Conservation (phyloP, 2,113 vertebrate genomes). For the Eretmochelys imbricata region DNA sequence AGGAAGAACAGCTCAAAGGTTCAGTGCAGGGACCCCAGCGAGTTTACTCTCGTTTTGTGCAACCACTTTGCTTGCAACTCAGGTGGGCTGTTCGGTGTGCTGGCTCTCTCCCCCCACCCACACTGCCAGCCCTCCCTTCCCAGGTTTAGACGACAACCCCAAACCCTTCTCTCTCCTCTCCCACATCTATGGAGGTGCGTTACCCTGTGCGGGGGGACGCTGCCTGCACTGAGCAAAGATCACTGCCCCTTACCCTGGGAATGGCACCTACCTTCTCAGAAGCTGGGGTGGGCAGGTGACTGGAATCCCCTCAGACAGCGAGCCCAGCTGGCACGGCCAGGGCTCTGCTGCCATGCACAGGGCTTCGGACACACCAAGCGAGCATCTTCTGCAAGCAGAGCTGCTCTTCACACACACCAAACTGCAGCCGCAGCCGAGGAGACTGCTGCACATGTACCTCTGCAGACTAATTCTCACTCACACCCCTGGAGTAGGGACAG, state of each 20-base stretch:
- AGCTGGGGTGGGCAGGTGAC: background rate
- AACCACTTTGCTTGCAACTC: conserved; percentile 36
- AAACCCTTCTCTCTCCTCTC: rapidly evolving
- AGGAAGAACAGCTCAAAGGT: conserved; percentile 5
- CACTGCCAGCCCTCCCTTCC: background rate
- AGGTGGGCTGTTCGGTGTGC: background rate
- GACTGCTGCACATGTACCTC: conserved; percentile 70
- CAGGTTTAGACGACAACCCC: background rate
- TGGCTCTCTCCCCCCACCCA: background rate
- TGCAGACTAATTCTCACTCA: conserved; percentile 67
- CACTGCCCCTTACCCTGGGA: rapidly evolving
- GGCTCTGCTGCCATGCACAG: conserved; percentile 30
- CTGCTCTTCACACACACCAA: background rate
- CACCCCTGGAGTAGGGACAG: conserved; percentile 43
- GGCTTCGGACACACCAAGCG: background rate
- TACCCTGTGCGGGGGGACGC: background rate
- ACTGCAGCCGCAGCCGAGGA: conserved; percentile 42
- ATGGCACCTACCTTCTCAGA: conserved; percentile 58
- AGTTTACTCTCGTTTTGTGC: conserved; percentile 35
- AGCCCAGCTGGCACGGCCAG: conserved; percentile 18
- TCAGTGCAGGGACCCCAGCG: background rate
- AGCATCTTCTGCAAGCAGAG: conserved; percentile 44
- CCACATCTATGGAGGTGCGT: background rate
- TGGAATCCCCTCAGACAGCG: conserved; percentile 38
- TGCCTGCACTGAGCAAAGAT: rapidly evolving